Evolutionary conservation across 2,888 invertebrate species (phyloP).

Genomic region (Tricholauxania praeusta): DNA sequence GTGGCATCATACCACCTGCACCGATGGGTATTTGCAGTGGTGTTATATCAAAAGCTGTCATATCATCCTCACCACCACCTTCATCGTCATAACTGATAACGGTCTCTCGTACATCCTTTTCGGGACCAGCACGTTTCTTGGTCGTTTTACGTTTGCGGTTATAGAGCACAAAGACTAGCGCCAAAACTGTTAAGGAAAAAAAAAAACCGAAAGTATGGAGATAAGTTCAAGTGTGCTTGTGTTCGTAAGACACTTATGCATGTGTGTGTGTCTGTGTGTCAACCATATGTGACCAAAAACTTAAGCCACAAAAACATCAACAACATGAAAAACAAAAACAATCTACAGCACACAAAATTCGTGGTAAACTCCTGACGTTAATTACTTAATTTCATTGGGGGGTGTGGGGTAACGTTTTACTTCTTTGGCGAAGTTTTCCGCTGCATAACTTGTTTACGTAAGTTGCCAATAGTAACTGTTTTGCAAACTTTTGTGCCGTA

Average conservation of each 20-base stretch:
- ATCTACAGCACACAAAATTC: too few species aligned
- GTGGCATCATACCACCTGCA: constrained; percentile 79
- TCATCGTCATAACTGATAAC: constrained; percentile 99
- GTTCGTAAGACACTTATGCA: neutral
- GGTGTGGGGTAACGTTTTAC: too few species aligned
- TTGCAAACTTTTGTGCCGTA: neutral
- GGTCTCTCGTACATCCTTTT: constrained; percentile 98
- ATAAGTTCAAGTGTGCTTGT: neutral
- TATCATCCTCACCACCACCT: constrained; percentile 98
- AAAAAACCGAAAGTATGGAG: too few species aligned
- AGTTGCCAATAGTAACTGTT: too few species aligned
- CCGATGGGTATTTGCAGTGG: constrained; percentile 97
- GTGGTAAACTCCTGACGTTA: too few species aligned
- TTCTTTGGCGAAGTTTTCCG: too few species aligned
- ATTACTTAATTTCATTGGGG: too few species aligned
- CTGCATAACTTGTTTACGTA: too few species aligned
- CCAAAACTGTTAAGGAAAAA: constrained; percentile 77
- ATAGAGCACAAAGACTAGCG: constrained; percentile 95
- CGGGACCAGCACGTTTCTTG: constrained; percentile 95
- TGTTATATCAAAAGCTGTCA: constrained; percentile 99
- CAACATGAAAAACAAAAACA: neutral
- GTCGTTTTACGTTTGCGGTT: constrained; percentile 88
- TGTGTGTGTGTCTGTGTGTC: too few species aligned
- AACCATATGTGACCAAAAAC: neutral
- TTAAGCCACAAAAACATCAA: constrained; percentile 3